A percentile compares a stretch with the other conserved stretches of the same genome.
phyloP scores from a whole-genome alignment of 2,113 vertebrate genomes.

The Cyanoderma ruficeps region DNA sequence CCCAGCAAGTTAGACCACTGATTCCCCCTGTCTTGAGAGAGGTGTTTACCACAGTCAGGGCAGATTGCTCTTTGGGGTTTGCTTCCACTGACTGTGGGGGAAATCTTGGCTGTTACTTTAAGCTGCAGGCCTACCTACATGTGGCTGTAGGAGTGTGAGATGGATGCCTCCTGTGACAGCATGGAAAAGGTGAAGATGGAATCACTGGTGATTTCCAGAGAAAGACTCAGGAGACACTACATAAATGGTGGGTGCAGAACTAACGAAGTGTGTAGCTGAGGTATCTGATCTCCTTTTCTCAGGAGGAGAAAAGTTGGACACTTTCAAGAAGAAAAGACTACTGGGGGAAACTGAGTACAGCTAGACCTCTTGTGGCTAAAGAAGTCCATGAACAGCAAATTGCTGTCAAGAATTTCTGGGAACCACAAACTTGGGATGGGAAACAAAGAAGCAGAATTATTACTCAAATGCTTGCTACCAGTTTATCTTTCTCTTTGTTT shows the following conservation, averaged over 20 bases:
- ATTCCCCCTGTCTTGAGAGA: background rate
- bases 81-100: background rate
- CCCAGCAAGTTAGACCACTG: background rate
- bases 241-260: background rate
- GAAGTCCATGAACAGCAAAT: background rate
- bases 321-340: background rate
- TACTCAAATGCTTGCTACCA: background rate
- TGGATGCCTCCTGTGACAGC: background rate
- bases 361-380: background rate
- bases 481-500: slow-evolving; percentile 16
- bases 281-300: background rate
- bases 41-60: background rate
- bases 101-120: background rate
- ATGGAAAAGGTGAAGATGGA: background rate
- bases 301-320: background rate
- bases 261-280: background rate
- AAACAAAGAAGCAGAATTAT: background rate
- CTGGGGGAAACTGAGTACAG: background rate
- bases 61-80: background rate
- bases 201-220: background rate
- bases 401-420: background rate
- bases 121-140: background rate
- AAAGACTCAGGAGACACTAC: background rate
- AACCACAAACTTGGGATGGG: background rate
- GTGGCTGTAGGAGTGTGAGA: background rate